Conservation (phyloP, 2,113 vertebrate species). For the Enhydra lutris region DNA sequence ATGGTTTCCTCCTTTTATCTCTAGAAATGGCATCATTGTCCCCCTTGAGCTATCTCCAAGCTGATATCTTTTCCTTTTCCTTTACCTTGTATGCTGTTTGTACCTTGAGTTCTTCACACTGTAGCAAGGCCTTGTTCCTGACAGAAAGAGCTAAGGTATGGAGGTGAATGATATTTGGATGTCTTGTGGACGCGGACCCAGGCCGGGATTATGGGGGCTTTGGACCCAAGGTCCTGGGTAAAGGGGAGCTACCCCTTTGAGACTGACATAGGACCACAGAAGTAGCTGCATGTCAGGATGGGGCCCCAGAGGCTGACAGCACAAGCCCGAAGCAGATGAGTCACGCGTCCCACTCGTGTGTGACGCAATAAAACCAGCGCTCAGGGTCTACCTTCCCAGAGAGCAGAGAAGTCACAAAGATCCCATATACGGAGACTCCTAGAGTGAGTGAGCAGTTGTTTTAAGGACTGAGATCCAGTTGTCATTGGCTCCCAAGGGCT, state of each 20-base stretch:
- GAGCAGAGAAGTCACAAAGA: background rate
- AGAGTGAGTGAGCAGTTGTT: background rate
- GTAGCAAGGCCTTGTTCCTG: background rate
- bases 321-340: background rate
- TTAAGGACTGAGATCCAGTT: background rate
- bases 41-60: background rate
- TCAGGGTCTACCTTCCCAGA: background rate
- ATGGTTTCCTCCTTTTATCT: background rate
- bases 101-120: background rate
- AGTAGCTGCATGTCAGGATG: background rate
- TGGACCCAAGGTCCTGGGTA: background rate
- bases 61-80: background rate
- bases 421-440: background rate
- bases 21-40: background rate
- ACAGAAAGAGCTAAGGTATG: background rate
- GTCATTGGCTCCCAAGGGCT: background rate
- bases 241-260: background rate
- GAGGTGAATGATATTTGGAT: background rate
- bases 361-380: background rate
- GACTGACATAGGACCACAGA: background rate
- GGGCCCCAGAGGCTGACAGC: background rate
- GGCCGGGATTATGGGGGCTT: background rate
- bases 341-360: background rate
- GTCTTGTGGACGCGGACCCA: background rate
- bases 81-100: background rate